These are phyloP conservation scores for Distichodus sexfasciatus DNA, from an alignment of 2,797 vertebrate species.

Conservation along the genomic window DNA sequence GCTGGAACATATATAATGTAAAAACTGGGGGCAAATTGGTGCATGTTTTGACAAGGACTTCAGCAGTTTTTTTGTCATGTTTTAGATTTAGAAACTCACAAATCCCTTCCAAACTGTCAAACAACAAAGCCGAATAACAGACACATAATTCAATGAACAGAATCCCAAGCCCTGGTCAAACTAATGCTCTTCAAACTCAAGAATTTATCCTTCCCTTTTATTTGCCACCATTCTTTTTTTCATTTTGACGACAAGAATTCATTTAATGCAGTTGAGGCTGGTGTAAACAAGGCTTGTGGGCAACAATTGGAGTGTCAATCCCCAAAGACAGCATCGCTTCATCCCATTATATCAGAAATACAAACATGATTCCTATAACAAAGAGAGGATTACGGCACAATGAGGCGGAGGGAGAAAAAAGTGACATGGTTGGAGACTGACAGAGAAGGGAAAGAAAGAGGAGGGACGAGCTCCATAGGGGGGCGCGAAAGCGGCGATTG, in stretches of 20 bases:
- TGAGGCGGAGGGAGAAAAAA: constrained; percentile 55
- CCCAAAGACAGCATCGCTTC: constrained; percentile 67
- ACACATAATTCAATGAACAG: neutral
- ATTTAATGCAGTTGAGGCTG: constrained; percentile 59
- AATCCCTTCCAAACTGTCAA: constrained; percentile 30
- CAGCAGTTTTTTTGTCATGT: neutral
- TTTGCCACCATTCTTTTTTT: constrained; percentile 51
- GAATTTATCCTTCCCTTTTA: constrained; percentile 53
- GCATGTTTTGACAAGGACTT: neutral
- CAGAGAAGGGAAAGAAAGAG: constrained; percentile 54
- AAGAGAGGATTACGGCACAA: constrained; percentile 72
- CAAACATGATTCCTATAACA: constrained; percentile 76
- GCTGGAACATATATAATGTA: no score
- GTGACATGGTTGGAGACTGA: constrained; percentile 60
- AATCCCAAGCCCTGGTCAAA: constrained; percentile 26
- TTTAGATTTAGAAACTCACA: neutral
- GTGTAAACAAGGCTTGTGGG: constrained; percentile 62
- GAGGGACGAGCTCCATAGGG: constrained; percentile 39
- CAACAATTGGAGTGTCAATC: constrained; percentile 74
- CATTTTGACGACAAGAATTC: constrained; percentile 58
- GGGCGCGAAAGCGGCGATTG: constrained; percentile 57
- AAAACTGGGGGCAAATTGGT: no score
- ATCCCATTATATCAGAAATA: constrained; percentile 76
- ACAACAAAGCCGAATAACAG: constrained; percentile 12
- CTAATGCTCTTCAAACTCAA: constrained; percentile 27